phyloP scores from a whole-genome alignment of 2,888 invertebrate genomes.

The Hyposoter didymator region DNA sequence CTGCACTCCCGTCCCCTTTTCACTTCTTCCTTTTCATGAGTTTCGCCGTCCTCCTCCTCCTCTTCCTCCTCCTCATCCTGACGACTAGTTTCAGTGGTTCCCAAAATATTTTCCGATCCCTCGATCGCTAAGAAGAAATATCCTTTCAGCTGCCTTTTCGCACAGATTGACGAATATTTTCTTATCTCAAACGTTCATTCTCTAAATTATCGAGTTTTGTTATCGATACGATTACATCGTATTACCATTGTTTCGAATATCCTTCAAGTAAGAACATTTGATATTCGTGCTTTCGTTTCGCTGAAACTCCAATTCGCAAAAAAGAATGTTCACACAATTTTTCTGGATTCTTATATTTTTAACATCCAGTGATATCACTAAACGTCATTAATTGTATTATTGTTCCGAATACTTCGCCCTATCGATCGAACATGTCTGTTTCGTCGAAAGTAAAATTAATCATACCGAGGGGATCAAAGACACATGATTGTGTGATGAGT shows the following conservation, averaged over 20 bases:
- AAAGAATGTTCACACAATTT: neutral
- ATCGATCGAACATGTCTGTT: neutral
- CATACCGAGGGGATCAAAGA: neutral
- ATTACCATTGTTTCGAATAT: too few species aligned
- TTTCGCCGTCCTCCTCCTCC: conserved; percentile 55
- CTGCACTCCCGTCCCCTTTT: conserved; percentile 15
- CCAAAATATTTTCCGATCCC: conserved; percentile 75
- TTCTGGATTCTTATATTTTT: neutral
- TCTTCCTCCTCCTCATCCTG: conserved; percentile 58
- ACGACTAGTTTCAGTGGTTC: conserved; percentile 83
- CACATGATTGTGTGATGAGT: neutral
- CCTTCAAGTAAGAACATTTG: too few species aligned
- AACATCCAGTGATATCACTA: neutral
- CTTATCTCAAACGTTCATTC: neutral
- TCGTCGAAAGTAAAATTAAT: neutral
- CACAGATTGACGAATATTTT: conserved; percentile 1
- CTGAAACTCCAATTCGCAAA: too few species aligned
- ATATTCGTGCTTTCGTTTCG: too few species aligned
- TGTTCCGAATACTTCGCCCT: neutral
- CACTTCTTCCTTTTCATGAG: conserved; percentile 32
- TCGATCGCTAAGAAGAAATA: conserved; percentile 28
- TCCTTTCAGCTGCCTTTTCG: neutral
- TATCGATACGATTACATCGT: neutral
- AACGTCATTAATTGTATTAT: neutral
- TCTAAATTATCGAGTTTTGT: neutral